Evolutionary conservation across 1,140 invertebrate genomes (phyloP).

Genomic region (Whitmania pigra): DNA sequence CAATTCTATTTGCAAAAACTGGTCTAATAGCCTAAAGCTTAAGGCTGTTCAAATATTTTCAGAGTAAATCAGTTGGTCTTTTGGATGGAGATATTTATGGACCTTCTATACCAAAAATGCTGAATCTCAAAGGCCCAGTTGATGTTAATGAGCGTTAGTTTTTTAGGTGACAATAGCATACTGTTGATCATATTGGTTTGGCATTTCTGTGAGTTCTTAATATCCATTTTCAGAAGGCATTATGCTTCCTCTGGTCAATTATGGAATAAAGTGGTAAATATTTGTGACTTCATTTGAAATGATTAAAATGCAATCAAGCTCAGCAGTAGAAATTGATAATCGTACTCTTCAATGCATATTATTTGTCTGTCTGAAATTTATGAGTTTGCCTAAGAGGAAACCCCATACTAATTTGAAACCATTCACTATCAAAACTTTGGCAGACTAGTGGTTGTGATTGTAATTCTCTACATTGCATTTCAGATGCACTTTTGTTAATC

Average conservation of each 20-base stretch:
- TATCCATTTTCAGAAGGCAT: slow-evolving; percentile 48
- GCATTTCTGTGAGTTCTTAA: slow-evolving; percentile 2
- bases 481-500: too few relatives aligned
- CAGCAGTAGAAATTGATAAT: too few relatives aligned
- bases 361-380: too few relatives aligned
- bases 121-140: slow-evolving; percentile 56
- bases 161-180: not conserved
- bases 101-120: slow-evolving; percentile 73
- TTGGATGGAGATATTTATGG: slow-evolving; percentile 92
- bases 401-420: too few relatives aligned
- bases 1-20: not conserved
- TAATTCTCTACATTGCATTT: too few relatives aligned
- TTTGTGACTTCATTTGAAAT: too few relatives aligned
- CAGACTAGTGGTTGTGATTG: too few relatives aligned
- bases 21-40: not conserved
- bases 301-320: too few relatives aligned
- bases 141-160: slow-evolving; percentile 33
- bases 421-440: too few relatives aligned
- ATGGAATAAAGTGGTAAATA: slow-evolving; percentile 73
- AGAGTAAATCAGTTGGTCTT: slow-evolving; percentile 61
- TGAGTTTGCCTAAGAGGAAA: too few relatives aligned
- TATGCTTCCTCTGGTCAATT: slow-evolving; percentile 74
- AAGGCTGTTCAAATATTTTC: slow-evolving; percentile 18
- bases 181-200: not conserved
- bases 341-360: too few relatives aligned